Percentiles rank a stretch among this genome's conserved stretches.
Conservation (phyloP, 2,113 vertebrate genomes). For the Poicephalus meyeri region DNA sequence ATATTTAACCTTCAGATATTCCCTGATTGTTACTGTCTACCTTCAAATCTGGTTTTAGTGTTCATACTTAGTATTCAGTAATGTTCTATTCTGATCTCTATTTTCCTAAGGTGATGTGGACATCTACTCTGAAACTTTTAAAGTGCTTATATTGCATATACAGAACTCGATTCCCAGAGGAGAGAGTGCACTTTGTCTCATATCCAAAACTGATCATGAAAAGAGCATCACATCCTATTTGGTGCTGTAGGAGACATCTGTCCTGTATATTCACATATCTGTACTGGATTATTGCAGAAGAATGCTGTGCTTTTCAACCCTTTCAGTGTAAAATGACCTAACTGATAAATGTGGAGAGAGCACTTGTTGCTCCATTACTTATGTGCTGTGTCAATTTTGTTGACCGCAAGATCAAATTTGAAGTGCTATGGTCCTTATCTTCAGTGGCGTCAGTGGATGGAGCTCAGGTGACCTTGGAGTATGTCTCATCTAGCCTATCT, state of each 20-base stretch:
- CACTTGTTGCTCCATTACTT: not conserved
- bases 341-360: not conserved
- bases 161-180: not conserved
- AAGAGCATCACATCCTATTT: not conserved
- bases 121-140: not conserved
- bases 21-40: not conserved
- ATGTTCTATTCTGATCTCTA: not conserved
- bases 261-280: not conserved
- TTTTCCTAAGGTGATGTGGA: not conserved
- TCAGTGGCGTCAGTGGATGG: not conserved
- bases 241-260: not conserved
- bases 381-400: not conserved
- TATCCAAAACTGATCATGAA: not conserved
- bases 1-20: not conserved
- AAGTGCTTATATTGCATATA: not conserved
- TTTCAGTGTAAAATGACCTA: not conserved
- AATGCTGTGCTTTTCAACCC: not conserved
- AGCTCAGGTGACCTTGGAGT: conserved; percentile 48
- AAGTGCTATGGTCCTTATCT: conserved; percentile 18
- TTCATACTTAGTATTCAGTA: not conserved
- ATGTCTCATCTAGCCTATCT: conserved; percentile 30
- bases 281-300: not conserved
- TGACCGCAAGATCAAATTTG: conserved; percentile 23
- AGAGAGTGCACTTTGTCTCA: not conserved
- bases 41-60: not conserved